Base-by-base conservation (phyloP, 1,140 invertebrate species). In the Parasteatoda tepidariorum region DNA sequence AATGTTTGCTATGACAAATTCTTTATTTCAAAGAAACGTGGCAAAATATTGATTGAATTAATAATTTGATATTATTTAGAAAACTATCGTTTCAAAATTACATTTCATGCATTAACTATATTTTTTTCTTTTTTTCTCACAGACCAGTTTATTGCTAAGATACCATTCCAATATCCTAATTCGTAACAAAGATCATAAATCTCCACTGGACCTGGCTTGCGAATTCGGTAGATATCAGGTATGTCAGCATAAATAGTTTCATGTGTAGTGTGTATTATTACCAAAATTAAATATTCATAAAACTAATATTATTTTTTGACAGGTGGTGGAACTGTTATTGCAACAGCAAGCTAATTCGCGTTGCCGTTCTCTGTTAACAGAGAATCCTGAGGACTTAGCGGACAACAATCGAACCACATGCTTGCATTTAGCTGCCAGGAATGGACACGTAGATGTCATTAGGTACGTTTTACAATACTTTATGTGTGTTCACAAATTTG, bases 121-220 rank as follows among this genome's bases (percentile, higher is more conserved):
- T 9, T 83, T 0, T 67, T 75, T 75, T 18, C 26, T 34, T 75
- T 81, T 55, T 68, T 34, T 24, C 62, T 86, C 86, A 34, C 86
- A 90, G 90, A 89, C 88, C 13, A 88, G 87, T 38, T 57, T 88
- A 24, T 73, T 90, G 70, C 78, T 90, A 70, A 81, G 88, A 18
- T 88, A 89, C 41, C 87, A 89, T 82, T 89, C 88, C 7, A 88
- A 88, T 71, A 87, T 89, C 6, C 87, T 87, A 18, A 84, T 88
- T 4, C 84, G 86, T 13, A 90, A 90, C 84, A 88, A 88, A 34
- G 87, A 89, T 11, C 85, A 87, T 41, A 89, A 88, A 75, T 89
- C 90, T 3, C 87, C 90, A 0, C 85, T 91, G 6, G 90, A 91
- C 74, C 85, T 90, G 59, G 90, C 90, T 61, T 90, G 90, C 84